Conservation (phyloP, 1,140 invertebrate genomes). For the Drosophila lacertosa region DNA sequence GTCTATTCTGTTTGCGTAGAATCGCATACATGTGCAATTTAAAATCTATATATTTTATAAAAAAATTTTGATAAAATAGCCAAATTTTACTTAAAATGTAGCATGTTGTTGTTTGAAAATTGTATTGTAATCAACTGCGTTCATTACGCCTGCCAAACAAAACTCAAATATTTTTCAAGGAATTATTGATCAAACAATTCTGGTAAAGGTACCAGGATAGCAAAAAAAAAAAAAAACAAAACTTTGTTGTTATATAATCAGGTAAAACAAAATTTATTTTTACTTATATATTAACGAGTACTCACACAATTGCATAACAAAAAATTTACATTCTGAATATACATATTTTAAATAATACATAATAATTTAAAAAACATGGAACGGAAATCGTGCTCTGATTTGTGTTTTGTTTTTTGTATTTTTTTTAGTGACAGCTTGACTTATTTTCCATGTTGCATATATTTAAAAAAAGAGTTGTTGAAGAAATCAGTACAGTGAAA, state of each 20-base stretch:
- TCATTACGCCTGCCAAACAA: not conserved
- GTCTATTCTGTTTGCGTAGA: not conserved
- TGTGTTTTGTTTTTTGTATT: slow-evolving; percentile 17
- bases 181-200: slow-evolving; percentile 70
- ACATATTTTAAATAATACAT: slow-evolving; percentile 51
- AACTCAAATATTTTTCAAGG: slow-evolving; percentile 41
- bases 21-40: slow-evolving; percentile 20
- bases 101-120: slow-evolving; percentile 1
- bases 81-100: slow-evolving; percentile 18
- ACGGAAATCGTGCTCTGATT: slow-evolving; percentile 44
- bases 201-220: not conserved
- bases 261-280: slow-evolving; percentile 41
- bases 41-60: slow-evolving; percentile 5
- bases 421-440: slow-evolving; percentile 22
- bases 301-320: slow-evolving; percentile 79
- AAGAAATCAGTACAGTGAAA: slow-evolving; percentile 36
- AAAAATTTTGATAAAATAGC: slow-evolving; percentile 25
- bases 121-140: slow-evolving; percentile 4
- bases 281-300: slow-evolving; percentile 56
- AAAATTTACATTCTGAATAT: slow-evolving; percentile 70
- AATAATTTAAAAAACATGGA: slow-evolving; percentile 69
- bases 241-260: not conserved
- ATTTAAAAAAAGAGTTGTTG: slow-evolving; percentile 1
- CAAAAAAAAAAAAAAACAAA: not conserved
- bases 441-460: slow-evolving; percentile 23